phyloP scores from a whole-genome alignment of 2,113 vertebrate genomes.

The Haplochromis burtoni region DNA sequence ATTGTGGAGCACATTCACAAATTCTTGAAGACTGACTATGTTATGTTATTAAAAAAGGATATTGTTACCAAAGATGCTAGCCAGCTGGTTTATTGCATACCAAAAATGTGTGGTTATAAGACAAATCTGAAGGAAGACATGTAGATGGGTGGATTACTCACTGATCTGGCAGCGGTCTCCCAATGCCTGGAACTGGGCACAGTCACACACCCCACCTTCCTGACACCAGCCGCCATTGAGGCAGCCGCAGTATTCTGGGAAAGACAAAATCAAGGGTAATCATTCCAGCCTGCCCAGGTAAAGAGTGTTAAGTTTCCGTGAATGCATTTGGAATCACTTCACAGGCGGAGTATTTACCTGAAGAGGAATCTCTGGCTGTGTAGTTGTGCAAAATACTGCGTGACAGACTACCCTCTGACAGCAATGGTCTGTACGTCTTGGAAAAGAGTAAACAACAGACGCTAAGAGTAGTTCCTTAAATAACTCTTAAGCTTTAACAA shows the following conservation, averaged over 20 bases:
- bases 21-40: background rate
- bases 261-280: slow-evolving; percentile 2
- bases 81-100: background rate
- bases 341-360: slow-evolving; percentile 40
- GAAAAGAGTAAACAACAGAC: slow-evolving; percentile 10
- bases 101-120: background rate
- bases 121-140: background rate
- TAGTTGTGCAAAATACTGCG: slow-evolving; percentile 64
- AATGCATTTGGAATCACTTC: background rate
- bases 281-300: background rate
- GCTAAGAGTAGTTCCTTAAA: background rate
- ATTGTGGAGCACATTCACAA: background rate
- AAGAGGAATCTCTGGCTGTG: slow-evolving; percentile 66
- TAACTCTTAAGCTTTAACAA: background rate
- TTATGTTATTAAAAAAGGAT: background rate
- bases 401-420: slow-evolving; percentile 51
- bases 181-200: slow-evolving; percentile 91
- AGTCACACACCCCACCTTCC: slow-evolving; percentile 86
- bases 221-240: slow-evolving; percentile 96
- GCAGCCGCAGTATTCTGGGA: slow-evolving; percentile 78
- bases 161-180: slow-evolving; percentile 95
- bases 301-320: background rate
- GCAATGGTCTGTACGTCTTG: slow-evolving; percentile 56
- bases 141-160: slow-evolving; percentile 67
- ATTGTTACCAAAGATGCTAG: background rate